Base-by-base conservation (phyloP, 2,888 invertebrate genomes). In the Amiota minor region DNA sequence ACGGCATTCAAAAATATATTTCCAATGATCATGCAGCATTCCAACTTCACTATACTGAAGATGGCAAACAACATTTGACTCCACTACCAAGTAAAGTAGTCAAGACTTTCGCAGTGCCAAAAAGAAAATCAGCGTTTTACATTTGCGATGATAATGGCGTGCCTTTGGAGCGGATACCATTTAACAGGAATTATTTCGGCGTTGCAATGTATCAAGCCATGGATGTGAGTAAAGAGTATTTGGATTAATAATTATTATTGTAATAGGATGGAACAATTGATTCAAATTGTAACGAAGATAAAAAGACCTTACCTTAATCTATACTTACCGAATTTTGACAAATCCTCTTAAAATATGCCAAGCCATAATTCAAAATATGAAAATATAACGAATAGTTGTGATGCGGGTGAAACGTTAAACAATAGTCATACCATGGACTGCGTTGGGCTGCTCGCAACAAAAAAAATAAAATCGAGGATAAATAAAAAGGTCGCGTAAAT, bases 281-380 rank as follows among this genome's bases (percentile, higher is more conserved):
- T 49, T 16, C 20, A 18, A 65, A 46, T 65, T 68, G 9, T 18
- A 11, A 35, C 6, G 59, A 20, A 20, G 16, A 59, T 20, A 59
- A 59, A 59, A 12, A 12, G 53, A 4, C n/a, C 11, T 50, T 50
- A 50, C 4, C 12, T 3, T 50, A 50, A 9, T 8, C n/a, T 50
- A 9, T 71, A 56, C 35, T 85, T 82, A 82, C 78, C 82, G 84
- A 84, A 85, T 83, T 83, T 84, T 84, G 79, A 78, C 78, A 83
- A 85, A 85, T 83, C 83, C 83, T 84, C 74, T 79, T 82, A 85
- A 81, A 83, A 85, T 85, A 85, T 83, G 77, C 85, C 78, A 76
- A 76, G 78, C 72, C 82, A 68, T 68, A 45, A 18, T 62, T 62
- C 62, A 62, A 14, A 62, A 59, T 45, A n/a, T 6, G 35, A 6